Conservation (phyloP, 2,888 invertebrate species). For the Resseliella maxima region DNA sequence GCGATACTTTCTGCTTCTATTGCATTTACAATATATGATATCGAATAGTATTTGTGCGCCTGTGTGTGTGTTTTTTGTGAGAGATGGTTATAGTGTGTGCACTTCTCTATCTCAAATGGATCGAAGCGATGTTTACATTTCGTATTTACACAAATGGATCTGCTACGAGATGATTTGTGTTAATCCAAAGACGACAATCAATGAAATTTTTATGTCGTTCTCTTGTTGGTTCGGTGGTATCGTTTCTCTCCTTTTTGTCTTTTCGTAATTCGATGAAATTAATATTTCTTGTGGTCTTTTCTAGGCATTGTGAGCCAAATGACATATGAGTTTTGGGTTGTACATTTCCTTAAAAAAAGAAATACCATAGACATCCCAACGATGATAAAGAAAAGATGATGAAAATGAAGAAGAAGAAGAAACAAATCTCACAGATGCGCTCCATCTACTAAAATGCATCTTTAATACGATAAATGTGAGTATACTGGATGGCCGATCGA, state of each 20-base stretch:
- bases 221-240: neutral
- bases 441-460: too few relatives aligned
- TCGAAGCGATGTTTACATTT: neutral
- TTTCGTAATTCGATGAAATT: slow-evolving; percentile 39
- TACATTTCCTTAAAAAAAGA: slow-evolving; percentile 20
- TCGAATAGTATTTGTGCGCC: neutral
- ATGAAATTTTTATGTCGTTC: slow-evolving; percentile 33
- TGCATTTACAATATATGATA: too few relatives aligned
- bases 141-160: slow-evolving; percentile 25
- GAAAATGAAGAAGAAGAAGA: neutral
- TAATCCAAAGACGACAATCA: slow-evolving; percentile 51
- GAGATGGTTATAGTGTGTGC: too few relatives aligned
- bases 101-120: slow-evolving; percentile 5
- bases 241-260: slow-evolving; percentile 8
- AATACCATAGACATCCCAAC: slow-evolving; percentile 1
- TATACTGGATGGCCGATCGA: neutral
- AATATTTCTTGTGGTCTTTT: slow-evolving; percentile 33
- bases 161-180: slow-evolving; percentile 53
- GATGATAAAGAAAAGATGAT: neutral
- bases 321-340: slow-evolving; percentile 30
- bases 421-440: neutral
- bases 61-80: neutral
- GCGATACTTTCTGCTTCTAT: neutral
- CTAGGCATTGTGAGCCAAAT: neutral
- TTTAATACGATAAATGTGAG: neutral